Conservation (phyloP, 2,113 vertebrate species). For the Bos indicus region DNA sequence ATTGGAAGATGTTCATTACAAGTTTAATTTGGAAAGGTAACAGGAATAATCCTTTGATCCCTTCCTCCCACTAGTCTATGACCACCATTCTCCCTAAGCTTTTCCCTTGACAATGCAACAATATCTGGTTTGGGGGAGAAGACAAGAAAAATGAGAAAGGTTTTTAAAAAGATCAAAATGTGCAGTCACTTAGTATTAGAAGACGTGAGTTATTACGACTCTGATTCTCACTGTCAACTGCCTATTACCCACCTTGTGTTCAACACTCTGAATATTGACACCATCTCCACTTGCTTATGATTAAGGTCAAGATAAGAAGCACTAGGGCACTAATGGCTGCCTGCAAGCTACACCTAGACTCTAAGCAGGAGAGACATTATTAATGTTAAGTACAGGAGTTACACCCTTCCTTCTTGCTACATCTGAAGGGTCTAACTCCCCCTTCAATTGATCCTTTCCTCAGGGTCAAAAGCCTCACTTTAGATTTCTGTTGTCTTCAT, state of each 20-base stretch:
- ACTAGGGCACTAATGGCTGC: background rate
- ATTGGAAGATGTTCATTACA: background rate
- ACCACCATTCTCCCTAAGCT: background rate
- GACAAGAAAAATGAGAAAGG: background rate
- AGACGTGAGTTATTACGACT: background rate
- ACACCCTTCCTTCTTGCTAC: background rate
- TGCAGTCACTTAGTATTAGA: background rate
- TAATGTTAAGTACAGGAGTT: background rate
- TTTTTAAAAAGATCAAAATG: background rate
- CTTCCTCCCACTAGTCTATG: background rate
- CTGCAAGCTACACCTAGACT: background rate
- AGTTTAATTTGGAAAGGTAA: background rate
- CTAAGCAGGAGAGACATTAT: background rate
- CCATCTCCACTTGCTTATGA: background rate
- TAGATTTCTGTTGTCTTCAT: background rate
- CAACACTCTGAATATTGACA: background rate
- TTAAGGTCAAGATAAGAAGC: background rate
- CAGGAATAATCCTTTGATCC: background rate
- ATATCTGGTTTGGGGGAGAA: background rate
- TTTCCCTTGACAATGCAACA: background rate
- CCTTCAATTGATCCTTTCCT: background rate
- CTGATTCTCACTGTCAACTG: background rate
- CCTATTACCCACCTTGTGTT: background rate
- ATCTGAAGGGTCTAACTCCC: background rate
- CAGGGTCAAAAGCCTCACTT: background rate